phyloP scores from a whole-genome alignment of 2,888 invertebrate species.

The Scaptomyza reducta region DNA sequence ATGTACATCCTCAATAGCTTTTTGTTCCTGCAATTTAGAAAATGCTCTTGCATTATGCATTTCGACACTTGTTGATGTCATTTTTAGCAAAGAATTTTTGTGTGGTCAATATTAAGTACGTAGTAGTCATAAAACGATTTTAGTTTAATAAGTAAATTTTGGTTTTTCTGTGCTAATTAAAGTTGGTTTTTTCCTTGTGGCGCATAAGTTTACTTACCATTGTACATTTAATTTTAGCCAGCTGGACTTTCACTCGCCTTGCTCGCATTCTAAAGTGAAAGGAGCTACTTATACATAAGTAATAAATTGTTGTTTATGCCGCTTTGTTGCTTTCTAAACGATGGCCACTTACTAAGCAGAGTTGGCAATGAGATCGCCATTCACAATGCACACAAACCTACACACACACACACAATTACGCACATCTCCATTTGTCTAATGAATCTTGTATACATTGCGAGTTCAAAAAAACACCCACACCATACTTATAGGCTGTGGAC shows the following conservation, averaged over 20 bases:
- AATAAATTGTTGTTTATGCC: conserved; percentile 22
- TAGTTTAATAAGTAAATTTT: background rate
- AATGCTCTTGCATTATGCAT: background rate
- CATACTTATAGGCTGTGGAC: conserved; percentile 13
- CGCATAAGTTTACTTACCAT: too few species aligned
- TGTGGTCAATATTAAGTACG: too few species aligned
- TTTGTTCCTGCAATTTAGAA: conserved; percentile 8
- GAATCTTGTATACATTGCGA: conserved; percentile 24
- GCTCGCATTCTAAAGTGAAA: conserved; percentile 70
- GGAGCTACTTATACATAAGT: conserved; percentile 33
- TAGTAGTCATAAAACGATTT: background rate
- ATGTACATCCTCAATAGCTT: conserved; percentile 45
- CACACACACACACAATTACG: conserved; percentile 1
- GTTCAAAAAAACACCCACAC: conserved; percentile 44
- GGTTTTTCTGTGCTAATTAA: background rate
- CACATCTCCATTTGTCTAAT: conserved; percentile 7
- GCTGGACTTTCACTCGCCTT: conserved; percentile 57
- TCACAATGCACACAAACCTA: conserved; percentile 41
- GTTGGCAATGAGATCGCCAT: conserved; percentile 34
- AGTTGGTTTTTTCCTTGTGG: background rate
- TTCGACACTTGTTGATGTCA: conserved; percentile 68
- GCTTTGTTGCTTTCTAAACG: conserved; percentile 61
- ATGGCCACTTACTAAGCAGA: conserved; percentile 33
- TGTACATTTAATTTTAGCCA: conserved; percentile 10
- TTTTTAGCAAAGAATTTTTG: background rate